Percentiles rank a stretch among this genome's conserved stretches.
Evolutionary conservation across 2,888 invertebrate species (phyloP).

Genomic region (Harmothoe impar): DNA sequence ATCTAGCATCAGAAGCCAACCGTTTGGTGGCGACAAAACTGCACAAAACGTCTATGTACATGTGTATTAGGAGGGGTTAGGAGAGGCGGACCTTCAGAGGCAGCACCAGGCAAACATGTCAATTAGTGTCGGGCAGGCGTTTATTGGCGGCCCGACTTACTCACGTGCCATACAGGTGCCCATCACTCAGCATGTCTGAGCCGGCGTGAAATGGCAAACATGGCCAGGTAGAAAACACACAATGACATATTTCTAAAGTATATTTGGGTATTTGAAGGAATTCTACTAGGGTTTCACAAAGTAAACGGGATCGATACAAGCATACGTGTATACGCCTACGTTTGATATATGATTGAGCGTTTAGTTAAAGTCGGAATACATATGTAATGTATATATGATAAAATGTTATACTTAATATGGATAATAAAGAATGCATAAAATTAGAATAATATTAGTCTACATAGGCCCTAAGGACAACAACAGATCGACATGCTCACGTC

Average conservation of each 20-base stretch:
- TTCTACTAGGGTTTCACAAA: too few relatives aligned
- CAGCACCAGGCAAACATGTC: not conserved
- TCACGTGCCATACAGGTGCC: not conserved
- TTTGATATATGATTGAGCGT: too few relatives aligned
- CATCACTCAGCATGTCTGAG: constrained; percentile 21
- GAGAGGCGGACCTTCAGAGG: not conserved
- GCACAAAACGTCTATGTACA: constrained; percentile 5
- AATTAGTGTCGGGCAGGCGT: not conserved
- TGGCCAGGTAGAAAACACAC: not conserved
- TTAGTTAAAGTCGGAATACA: too few relatives aligned
- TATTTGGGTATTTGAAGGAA: not conserved
- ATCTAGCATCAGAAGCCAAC: not conserved
- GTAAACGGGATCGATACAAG: too few relatives aligned
- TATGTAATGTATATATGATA: too few relatives aligned
- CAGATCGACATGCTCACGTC: too few relatives aligned
- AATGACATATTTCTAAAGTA: not conserved
- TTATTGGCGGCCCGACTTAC: not conserved
- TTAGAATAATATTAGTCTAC: too few relatives aligned
- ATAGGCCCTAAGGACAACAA: too few relatives aligned
- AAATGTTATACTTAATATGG: too few relatives aligned
- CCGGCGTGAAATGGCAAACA: constrained; percentile 22
- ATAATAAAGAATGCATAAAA: too few relatives aligned
- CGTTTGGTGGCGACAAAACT: not conserved
- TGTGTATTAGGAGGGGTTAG: constrained; percentile 7
- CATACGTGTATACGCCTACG: too few relatives aligned